These are phyloP conservation scores for Pangasius krempfi DNA, from an alignment of 2,797 vertebrate species.

Conservation along the genomic window DNA sequence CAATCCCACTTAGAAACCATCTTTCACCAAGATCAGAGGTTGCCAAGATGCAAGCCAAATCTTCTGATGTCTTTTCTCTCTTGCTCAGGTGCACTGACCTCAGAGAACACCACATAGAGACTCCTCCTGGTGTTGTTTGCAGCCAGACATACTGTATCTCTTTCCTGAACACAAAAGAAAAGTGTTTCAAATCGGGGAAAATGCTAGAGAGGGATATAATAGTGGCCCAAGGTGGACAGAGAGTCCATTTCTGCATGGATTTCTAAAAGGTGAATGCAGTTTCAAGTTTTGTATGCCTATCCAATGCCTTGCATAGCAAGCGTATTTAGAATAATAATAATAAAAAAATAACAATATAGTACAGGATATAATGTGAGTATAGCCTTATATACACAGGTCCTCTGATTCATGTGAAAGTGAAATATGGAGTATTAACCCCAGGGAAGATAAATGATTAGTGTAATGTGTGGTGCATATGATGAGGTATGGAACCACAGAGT, in stretches of 20 bases:
- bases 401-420: neutral
- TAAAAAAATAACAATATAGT: too few species aligned
- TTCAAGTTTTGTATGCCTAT: neutral
- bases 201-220: neutral
- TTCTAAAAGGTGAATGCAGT: neutral
- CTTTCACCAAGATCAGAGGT: neutral
- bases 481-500: neutral
- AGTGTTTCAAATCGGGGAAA: neutral
- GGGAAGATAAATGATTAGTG: neutral
- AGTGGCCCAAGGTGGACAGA: neutral
- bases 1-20: neutral
- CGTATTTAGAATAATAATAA: too few species aligned
- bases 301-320: neutral
- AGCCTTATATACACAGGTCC: too few species aligned
- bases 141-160: neutral
- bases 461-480: neutral
- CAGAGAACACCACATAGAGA: neutral
- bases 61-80: neutral
- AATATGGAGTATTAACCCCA: neutral
- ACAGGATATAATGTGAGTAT: too few species aligned
- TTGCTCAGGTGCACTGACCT: neutral
- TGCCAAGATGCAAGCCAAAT: neutral
- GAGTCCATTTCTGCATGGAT: neutral
- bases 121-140: neutral
- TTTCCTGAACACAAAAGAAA: neutral